phyloP scores from a whole-genome alignment of 2,797 vertebrate genomes.

The Anas capensis region DNA sequence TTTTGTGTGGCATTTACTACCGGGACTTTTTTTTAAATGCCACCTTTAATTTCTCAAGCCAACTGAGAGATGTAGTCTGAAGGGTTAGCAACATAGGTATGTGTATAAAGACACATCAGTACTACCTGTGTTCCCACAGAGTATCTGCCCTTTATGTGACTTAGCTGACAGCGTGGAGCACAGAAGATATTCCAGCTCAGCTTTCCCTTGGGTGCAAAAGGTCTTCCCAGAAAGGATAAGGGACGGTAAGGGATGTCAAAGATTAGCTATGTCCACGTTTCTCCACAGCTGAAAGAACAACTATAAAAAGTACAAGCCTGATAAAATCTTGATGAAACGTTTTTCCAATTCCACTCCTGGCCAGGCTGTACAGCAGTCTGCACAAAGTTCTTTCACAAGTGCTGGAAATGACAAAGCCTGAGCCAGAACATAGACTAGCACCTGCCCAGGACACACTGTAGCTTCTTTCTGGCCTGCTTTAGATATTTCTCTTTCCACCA shows the following conservation, averaged over 20 bases:
- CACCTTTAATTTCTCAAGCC: background rate
- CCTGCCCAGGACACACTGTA: background rate
- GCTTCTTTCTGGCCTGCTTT: background rate
- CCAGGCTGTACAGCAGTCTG: background rate
- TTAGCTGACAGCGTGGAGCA: background rate
- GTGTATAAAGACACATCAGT: background rate
- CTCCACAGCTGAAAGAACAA: background rate
- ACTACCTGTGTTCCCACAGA: background rate
- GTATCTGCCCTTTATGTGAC: background rate
- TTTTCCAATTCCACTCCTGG: background rate
- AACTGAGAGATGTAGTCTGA: background rate
- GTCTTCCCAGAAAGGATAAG: background rate
- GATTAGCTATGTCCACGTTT: background rate
- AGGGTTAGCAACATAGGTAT: background rate
- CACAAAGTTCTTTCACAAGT: fast-evolving
- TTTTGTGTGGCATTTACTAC: background rate
- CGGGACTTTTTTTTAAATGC: background rate
- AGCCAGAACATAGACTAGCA: background rate
- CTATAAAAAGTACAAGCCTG: background rate
- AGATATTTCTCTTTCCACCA: background rate
- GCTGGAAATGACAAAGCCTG: background rate
- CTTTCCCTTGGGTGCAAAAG: fast-evolving
- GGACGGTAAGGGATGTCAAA: background rate
- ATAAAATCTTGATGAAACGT: background rate
- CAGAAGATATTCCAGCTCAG: background rate